Conservation (phyloP, 2,113 vertebrate species). For the Haemorhous mexicanus region DNA sequence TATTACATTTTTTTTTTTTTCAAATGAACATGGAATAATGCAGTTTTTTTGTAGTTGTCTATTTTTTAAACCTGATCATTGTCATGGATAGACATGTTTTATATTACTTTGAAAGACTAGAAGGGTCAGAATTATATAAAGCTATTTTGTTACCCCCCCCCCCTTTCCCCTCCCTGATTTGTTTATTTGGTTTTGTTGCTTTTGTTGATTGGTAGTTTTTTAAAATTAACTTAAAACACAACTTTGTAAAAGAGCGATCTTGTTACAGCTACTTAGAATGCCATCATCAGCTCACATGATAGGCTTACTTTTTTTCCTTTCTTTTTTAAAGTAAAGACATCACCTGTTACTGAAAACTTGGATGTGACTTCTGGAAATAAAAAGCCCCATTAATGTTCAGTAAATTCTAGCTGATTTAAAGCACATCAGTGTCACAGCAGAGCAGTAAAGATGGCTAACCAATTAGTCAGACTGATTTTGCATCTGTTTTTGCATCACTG, state of each 20-base stretch:
- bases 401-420: not conserved
- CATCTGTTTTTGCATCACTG: not conserved
- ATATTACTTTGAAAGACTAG: not conserved
- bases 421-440: not conserved
- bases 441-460: not conserved
- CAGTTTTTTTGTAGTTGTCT: not conserved
- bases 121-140: not conserved
- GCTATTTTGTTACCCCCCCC: accelerated
- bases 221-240: not conserved
- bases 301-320: accelerated
- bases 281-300: not conserved
- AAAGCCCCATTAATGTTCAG: not conserved
- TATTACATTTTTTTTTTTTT: not conserved
- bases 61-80: not conserved
- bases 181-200: not conserved
- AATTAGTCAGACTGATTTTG: not conserved
- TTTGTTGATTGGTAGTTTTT: not conserved
- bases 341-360: not conserved
- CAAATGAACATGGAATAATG: not conserved
- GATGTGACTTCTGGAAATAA: not conserved
- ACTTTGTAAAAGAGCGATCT: not conserved
- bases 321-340: not conserved
- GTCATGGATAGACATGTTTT: not conserved
- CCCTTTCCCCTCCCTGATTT: not conserved
- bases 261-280: not conserved